Evolutionary conservation across 2,888 invertebrate genomes (phyloP), one percentile per base, ranked within the genome.

Genomic region (Drosophila algonquin): DNA sequence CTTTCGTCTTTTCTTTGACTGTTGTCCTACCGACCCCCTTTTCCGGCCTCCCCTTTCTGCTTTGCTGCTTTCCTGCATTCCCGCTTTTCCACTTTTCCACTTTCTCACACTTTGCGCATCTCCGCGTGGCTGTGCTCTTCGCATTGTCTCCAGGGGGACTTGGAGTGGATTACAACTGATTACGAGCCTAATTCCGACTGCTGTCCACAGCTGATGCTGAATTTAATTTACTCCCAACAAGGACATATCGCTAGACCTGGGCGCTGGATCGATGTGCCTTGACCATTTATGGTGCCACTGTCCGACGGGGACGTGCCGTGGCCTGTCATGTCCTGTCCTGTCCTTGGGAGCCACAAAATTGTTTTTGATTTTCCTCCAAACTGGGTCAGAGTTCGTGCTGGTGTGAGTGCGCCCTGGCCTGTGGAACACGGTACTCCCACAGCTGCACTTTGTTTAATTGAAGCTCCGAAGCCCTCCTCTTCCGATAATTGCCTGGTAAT

Each of bases 281-380:
- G 72, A 71, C 72, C 71, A 71, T 59, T 71, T 72, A 54, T 46
- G 63, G 71, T 40, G 63, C 35, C 45, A 45, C 50, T 45, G 45
- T 51, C 50, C 69, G 78, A 64, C 80, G 77, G 80, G 82, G 82
- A 75, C 78, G 40, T 40, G 40, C 6, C 40, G 68, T 75, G 79
- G 63, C 77, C 67, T 72, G 76, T n/a, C 48, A 18, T 45, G 16
- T 48, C 21, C 21, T 21, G 16, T 48, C 27, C 73, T 80, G 82
- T 77, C 82, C 82, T 82, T 84, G 75, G 79, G 62, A 70, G 57
- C 51, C 52, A 53, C 35, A 24, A 64, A 74, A 72, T 81, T 78
- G 74, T 74, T 80, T 83, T 75, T 64, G 73, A 75, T 77, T 78
- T 74, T 46, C 44, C 24, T 45, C 52, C 30, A 67, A 82, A 84